Evolutionary conservation across 2,888 invertebrate genomes (phyloP).

Genomic region (Eilema griseolum): DNA sequence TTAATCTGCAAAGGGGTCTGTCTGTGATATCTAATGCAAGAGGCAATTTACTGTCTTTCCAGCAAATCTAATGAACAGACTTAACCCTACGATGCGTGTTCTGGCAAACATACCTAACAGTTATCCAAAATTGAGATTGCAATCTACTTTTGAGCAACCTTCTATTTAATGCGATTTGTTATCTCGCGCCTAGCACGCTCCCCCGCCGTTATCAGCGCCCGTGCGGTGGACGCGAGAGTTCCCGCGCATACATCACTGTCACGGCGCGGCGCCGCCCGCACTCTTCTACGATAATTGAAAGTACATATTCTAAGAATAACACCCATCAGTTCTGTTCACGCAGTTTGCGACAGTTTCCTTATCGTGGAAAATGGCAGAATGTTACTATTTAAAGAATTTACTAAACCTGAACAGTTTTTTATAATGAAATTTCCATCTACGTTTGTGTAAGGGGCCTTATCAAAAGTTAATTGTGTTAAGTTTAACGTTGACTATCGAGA

Average conservation of each 20-base stretch:
- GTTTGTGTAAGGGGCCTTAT: constrained; percentile 6
- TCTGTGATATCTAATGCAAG: no score
- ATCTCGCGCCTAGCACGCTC: background rate
- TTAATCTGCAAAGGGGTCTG: no score
- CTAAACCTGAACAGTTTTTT: background rate
- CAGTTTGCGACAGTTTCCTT: background rate
- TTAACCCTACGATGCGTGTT: background rate
- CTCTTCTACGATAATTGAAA: constrained; percentile 6
- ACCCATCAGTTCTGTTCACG: constrained; percentile 1
- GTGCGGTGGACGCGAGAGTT: no score
- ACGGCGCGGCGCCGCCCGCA: background rate
- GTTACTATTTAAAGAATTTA: background rate
- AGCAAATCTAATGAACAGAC: background rate
- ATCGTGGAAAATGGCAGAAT: background rate
- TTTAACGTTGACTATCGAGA: background rate
- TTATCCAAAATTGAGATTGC: background rate
- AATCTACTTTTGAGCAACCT: background rate
- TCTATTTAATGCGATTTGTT: background rate
- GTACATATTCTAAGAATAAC: background rate
- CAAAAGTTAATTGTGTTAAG: background rate
- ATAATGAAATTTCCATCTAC: background rate
- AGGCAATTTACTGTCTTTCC: background rate
- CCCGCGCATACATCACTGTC: constrained; percentile 9
- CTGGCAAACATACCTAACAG: background rate
- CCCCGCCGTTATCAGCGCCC: background rate